phyloP scores from a whole-genome alignment of 2,797 vertebrate species.

The Chelon labrosus region DNA sequence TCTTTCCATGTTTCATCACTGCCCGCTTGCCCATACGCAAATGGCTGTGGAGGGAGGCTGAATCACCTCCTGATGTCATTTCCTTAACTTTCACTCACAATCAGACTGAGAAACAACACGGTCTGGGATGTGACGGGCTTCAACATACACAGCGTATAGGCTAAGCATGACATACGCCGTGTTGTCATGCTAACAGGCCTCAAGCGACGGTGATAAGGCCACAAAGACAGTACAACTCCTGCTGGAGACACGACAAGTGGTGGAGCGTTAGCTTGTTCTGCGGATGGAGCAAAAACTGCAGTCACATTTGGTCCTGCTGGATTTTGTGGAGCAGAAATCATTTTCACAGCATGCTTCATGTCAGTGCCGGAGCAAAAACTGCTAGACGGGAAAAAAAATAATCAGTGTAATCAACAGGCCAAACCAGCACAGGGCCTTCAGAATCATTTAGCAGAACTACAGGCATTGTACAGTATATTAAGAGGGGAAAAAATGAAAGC shows the following conservation, averaged over 20 bases:
- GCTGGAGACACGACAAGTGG: constrained; percentile 35
- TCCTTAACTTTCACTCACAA: constrained; percentile 74
- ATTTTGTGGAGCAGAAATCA: constrained; percentile 39
- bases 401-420: constrained; percentile 32
- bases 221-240: constrained; percentile 26
- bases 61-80: constrained; percentile 80
- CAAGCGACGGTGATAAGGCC: constrained; percentile 39
- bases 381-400: not conserved
- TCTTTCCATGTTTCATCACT: constrained; percentile 85
- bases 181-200: constrained; percentile 31
- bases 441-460: constrained; percentile 34
- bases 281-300: constrained; percentile 31
- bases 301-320: constrained; percentile 33
- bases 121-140: constrained; percentile 41
- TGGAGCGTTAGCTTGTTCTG: constrained; percentile 27
- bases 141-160: not conserved
- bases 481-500: constrained; percentile 28
- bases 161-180: not conserved
- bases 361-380: constrained; percentile 29
- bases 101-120: constrained; percentile 62
- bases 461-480: constrained; percentile 25
- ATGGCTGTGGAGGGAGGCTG: constrained; percentile 63
- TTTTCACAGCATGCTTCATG: constrained; percentile 39
- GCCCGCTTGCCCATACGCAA: constrained; percentile 70
- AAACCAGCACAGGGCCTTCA: constrained; percentile 32